Percentiles rank a stretch among this genome's conserved stretches.
phyloP scores from a whole-genome alignment of 2,888 invertebrate genomes.

The Melolontha melolontha region DNA sequence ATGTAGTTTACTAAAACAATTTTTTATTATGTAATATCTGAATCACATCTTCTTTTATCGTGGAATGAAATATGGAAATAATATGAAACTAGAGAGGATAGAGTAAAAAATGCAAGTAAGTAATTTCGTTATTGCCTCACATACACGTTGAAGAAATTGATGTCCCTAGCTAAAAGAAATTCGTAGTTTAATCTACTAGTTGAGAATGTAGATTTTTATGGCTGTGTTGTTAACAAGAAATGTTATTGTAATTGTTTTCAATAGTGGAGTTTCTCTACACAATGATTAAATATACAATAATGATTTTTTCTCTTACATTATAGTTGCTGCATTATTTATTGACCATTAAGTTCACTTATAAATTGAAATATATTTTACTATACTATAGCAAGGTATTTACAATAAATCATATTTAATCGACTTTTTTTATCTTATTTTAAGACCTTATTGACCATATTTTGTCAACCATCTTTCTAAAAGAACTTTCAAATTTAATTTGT shows the following conservation, averaged over 20 bases:
- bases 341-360: constrained; percentile 54
- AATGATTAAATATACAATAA: constrained; percentile 35
- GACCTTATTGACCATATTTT: not conserved
- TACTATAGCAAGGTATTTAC: constrained; percentile 56
- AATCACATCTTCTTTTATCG: no score
- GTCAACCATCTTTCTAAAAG: not conserved
- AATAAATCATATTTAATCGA: constrained; percentile 50
- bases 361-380: constrained; percentile 59
- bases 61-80: no score
- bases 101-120: no score
- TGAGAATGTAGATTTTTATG: constrained; percentile 59
- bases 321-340: constrained; percentile 55
- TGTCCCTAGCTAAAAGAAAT: constrained; percentile 26
- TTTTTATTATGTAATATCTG: constrained; percentile 28
- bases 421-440: constrained; percentile 21
- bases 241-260: constrained; percentile 50
- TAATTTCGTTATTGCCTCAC: no score
- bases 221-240: constrained; percentile 57
- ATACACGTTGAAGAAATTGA: constrained; percentile 6
- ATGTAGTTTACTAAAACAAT: constrained; percentile 19
- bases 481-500: no score
- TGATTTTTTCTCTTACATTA: constrained; percentile 48
- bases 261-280: constrained; percentile 29
- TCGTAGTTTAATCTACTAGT: constrained; percentile 41
- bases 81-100: no score